Percentiles rank a stretch among this genome's conserved stretches.
These are phyloP conservation scores for Sminthurides aquaticus DNA, from an alignment of 2,888 invertebrate species.

Conservation along the genomic window DNA sequence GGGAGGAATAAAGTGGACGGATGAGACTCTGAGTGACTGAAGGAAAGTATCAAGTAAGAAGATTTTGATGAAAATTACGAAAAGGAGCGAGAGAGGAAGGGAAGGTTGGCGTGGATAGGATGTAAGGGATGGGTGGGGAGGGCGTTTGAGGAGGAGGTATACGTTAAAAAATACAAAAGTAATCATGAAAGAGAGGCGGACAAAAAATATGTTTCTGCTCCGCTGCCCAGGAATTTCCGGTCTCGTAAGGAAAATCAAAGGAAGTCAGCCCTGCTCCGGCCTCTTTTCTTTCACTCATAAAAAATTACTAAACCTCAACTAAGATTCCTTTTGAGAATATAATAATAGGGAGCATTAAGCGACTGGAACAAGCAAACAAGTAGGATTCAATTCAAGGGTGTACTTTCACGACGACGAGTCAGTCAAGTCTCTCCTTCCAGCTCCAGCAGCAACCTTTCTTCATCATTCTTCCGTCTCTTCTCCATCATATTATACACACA, in stretches of 20 bases:
- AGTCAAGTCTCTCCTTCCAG: no score
- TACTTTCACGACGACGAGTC: no score
- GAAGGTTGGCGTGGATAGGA: neutral
- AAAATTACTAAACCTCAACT: no score
- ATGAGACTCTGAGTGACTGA: neutral
- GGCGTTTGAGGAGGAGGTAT: neutral
- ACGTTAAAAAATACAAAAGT: constrained; percentile 19
- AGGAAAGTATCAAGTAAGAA: neutral
- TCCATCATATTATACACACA: no score
- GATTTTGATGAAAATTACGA: neutral
- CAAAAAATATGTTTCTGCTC: constrained; percentile 40
- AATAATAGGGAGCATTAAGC: neutral
- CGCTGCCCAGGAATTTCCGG: constrained; percentile 42
- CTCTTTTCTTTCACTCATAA: no score
- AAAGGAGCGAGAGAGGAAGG: no score
- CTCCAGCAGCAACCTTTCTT: no score
- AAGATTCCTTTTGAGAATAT: neutral
- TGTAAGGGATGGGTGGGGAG: neutral
- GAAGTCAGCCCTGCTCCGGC: constrained; percentile 28
- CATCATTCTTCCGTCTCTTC: no score
- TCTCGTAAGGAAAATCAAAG: constrained; percentile 41
- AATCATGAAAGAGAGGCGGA: constrained; percentile 23
- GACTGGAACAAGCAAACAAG: neutral
- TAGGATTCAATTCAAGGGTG: no score
- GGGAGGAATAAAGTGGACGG: neutral